Conservation (phyloP, 2,888 invertebrate genomes). For the Furcula furcula region DNA sequence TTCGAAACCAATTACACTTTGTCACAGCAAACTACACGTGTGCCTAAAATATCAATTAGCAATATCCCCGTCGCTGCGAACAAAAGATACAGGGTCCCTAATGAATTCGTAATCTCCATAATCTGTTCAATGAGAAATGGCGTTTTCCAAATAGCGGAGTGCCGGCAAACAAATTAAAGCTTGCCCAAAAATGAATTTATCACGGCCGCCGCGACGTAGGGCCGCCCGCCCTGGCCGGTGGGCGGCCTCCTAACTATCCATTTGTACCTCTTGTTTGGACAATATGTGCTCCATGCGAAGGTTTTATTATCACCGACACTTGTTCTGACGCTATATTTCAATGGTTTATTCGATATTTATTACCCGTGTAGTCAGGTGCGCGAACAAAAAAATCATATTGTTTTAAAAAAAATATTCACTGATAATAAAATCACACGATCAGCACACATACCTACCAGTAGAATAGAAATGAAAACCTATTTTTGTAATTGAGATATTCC, state of each 20-base stretch:
- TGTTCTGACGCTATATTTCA: constrained; percentile 23
- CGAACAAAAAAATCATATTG: too few relatives aligned
- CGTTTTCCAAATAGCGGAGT: constrained; percentile 64
- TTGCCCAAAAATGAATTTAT: constrained; percentile 80
- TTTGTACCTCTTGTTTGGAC: constrained; percentile 39
- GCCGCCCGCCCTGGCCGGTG: too few relatives aligned
- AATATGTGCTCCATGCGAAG: constrained; percentile 18
- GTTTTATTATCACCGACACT: constrained; percentile 25
- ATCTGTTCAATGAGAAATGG: constrained; percentile 81
- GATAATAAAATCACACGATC: too few relatives aligned
- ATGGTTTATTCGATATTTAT: too few relatives aligned
- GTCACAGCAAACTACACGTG: constrained; percentile 48
- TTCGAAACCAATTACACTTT: constrained; percentile 26
- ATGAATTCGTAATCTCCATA: constrained; percentile 80
- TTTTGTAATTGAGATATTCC: too few relatives aligned
- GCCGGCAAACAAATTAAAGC: constrained; percentile 76
- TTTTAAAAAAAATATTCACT: too few relatives aligned
- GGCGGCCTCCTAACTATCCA: constrained; percentile 56
- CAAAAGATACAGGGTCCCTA: constrained; percentile 74
- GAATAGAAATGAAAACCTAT: too few relatives aligned
- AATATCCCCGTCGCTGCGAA: constrained; percentile 45
- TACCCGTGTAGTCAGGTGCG: too few relatives aligned
- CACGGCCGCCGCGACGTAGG: constrained; percentile 48
- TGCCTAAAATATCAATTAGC: constrained; percentile 75
- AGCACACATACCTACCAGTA: too few relatives aligned